Conservation (phyloP, 2,113 vertebrate species). For the Picathartes gymnocephalus region DNA sequence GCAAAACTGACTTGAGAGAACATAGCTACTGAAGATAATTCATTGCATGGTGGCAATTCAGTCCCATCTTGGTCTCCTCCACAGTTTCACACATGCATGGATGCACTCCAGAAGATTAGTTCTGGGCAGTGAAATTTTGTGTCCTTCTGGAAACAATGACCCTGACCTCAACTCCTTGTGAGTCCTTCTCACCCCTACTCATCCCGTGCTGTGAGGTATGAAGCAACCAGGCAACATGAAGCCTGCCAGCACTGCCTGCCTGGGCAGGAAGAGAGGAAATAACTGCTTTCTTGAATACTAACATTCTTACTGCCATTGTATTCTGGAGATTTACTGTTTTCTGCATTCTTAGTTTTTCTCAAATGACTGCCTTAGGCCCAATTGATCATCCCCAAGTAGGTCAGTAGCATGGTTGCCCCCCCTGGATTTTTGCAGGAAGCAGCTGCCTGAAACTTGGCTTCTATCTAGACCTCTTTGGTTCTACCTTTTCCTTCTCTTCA, state of each 20-base stretch:
- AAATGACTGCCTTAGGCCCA: neutral
- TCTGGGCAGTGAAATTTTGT: conserved; percentile 38
- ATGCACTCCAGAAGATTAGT: conserved; percentile 34
- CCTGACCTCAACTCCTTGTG: neutral
- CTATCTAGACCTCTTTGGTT: neutral
- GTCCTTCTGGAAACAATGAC: neutral
- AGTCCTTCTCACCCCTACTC: neutral
- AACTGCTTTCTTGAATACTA: conserved; percentile 19
- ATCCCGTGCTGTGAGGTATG: neutral
- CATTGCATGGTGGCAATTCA: neutral
- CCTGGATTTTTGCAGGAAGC: neutral
- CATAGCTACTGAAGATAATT: neutral
- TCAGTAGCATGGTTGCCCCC: neutral
- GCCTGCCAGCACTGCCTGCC: neutral
- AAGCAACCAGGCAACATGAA: neutral
- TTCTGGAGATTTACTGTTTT: neutral
- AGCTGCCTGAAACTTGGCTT: neutral
- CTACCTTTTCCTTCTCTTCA: neutral
- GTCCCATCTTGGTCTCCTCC: conserved; percentile 23
- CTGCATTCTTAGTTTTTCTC: neutral
- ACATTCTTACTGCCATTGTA: neutral
- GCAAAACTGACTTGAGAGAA: neutral
- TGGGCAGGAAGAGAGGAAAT: conserved; percentile 10
- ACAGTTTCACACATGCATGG: conserved; percentile 38
- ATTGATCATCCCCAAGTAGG: neutral